phyloP scores from a whole-genome alignment of 2,888 invertebrate species.

The Podotricha telesiphe region DNA sequence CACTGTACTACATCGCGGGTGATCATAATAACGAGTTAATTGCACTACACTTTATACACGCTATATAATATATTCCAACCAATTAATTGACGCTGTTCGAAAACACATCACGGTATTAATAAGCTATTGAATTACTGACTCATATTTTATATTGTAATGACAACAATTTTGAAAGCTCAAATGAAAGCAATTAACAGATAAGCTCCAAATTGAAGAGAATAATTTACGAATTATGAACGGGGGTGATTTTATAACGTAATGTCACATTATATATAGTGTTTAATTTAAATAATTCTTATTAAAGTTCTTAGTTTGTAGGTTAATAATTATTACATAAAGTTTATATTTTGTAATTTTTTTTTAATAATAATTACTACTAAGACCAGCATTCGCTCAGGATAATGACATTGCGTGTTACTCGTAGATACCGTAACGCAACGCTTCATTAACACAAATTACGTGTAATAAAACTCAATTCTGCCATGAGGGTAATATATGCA shows the following conservation, averaged over 20 bases:
- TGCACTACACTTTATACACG: background rate
- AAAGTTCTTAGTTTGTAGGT: background rate
- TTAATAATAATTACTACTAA: too few species aligned
- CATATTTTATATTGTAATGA: conserved; percentile 16
- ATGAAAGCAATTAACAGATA: conserved; percentile 20
- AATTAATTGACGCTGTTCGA: conserved; percentile 9
- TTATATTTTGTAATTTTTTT: too few species aligned
- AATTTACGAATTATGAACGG: conserved; percentile 8
- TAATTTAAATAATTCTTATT: background rate
- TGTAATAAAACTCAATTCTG: too few species aligned
- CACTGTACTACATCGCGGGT: too few species aligned
- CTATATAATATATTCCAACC: background rate
- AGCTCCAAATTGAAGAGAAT: conserved; percentile 20
- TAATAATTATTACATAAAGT: background rate
- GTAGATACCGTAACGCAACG: too few species aligned
- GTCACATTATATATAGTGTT: background rate
- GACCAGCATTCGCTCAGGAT: too few species aligned
- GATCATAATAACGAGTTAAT: conserved; percentile 1
- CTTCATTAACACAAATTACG: too few species aligned
- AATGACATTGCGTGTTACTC: too few species aligned
- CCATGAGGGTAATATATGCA: too few species aligned
- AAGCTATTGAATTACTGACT: conserved; percentile 11
- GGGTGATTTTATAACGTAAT: background rate
- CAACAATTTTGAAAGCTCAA: conserved; percentile 17
- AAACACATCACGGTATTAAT: conserved; percentile 20